Conservation (phyloP, 2,113 vertebrate species). For the Solea senegalensis region DNA sequence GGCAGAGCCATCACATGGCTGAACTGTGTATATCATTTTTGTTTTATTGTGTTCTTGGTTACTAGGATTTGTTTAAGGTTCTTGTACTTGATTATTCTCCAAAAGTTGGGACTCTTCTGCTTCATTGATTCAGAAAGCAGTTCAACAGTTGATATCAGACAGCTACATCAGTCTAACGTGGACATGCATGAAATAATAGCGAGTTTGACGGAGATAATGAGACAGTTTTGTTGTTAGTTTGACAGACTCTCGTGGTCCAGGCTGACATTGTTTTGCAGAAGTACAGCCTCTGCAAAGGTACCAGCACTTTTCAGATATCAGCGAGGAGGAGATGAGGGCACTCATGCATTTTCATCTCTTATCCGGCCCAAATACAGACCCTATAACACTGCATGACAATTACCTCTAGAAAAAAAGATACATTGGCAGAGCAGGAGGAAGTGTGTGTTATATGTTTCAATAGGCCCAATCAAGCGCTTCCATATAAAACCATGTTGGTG, state of each 20-base stretch:
- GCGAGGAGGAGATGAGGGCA: constrained; percentile 9
- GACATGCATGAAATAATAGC: constrained; percentile 12
- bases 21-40: too few species aligned
- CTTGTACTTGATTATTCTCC: constrained; percentile 4
- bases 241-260: neutral
- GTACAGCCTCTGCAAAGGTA: constrained; percentile 29
- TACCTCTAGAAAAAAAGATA: neutral
- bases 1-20: too few species aligned
- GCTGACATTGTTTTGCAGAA: constrained; percentile 13
- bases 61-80: constrained; percentile 23
- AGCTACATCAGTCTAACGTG: constrained; percentile 30
- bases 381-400: neutral
- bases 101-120: constrained; percentile 43
- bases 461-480: constrained; percentile 46
- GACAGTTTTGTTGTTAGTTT: constrained; percentile 12
- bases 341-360: constrained; percentile 46
- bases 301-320: constrained; percentile 38
- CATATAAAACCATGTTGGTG: constrained; percentile 46
- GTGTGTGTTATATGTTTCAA: constrained; percentile 7
- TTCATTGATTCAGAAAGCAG: constrained; percentile 35
- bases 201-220: constrained; percentile 7
- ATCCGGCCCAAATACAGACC: constrained; percentile 31
- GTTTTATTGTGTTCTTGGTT: constrained; percentile 20
- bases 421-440: neutral
- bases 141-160: constrained; percentile 34